Percentiles rank a stretch among this genome's conserved stretches.
Conservation (phyloP, 2,113 vertebrate species). For the Ictalurus punctatus region DNA sequence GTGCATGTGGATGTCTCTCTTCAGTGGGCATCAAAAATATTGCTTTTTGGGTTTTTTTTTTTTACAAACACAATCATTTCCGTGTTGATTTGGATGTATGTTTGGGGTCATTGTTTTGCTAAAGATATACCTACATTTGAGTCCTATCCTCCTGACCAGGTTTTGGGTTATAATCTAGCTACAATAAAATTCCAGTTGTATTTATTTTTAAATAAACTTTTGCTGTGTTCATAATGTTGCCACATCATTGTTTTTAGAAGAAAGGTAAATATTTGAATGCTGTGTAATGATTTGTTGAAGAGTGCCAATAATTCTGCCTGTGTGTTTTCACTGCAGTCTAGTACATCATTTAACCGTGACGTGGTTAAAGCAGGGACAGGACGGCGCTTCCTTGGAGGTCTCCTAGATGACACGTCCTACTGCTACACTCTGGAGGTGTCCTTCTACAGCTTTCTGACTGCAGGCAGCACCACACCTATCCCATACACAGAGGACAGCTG, state of each 20-base stretch:
- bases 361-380: constrained; percentile 95
- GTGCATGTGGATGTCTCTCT: neutral
- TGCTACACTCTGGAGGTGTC: constrained; percentile 98
- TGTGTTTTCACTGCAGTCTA: constrained; percentile 77
- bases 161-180: neutral
- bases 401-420: constrained; percentile 91
- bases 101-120: neutral
- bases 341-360: constrained; percentile 92
- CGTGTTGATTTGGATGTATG: neutral
- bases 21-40: neutral
- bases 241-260: neutral
- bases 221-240: neutral
- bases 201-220: neutral
- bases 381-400: constrained; percentile 89
- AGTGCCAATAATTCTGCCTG: neutral
- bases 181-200: neutral
- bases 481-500: constrained; percentile 95
- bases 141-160: neutral
- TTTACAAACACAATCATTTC: neutral
- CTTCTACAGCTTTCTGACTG: constrained; percentile 91
- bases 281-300: neutral
- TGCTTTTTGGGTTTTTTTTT: neutral
- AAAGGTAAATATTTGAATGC: neutral
- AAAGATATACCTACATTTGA: neutral
- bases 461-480: constrained; percentile 77